These are phyloP conservation scores for Athene noctua DNA, from an alignment of 2,113 vertebrate species.

Conservation along the genomic window DNA sequence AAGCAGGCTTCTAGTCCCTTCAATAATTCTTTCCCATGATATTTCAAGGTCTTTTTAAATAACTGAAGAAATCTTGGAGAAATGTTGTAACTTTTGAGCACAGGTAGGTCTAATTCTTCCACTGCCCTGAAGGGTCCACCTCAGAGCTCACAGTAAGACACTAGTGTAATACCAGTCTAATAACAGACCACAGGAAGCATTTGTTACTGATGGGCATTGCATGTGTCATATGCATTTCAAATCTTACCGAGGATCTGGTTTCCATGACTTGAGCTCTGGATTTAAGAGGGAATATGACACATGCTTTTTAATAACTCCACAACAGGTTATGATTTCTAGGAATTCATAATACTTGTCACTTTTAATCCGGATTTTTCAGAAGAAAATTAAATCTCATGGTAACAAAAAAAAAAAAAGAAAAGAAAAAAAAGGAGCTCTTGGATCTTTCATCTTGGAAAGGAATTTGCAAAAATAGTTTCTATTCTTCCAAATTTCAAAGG, in stretches of 20 bases:
- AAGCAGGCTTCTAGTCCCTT: neutral
- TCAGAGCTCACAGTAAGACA: neutral
- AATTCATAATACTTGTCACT: neutral
- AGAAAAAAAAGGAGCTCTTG: neutral
- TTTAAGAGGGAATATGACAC: neutral
- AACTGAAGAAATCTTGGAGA: neutral
- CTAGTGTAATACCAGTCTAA: neutral
- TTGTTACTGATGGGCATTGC: neutral
- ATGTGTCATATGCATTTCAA: neutral
- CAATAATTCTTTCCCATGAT: neutral
- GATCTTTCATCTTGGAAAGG: neutral
- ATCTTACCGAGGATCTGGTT: neutral
- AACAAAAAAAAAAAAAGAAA: neutral
- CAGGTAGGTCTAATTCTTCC: neutral
- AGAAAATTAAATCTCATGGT: neutral
- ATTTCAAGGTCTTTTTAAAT: neutral
- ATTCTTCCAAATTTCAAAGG: neutral
- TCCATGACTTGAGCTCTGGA: neutral
- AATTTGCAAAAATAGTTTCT: neutral
- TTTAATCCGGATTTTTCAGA: neutral
- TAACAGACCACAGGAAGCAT: neutral
- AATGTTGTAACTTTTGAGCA: neutral
- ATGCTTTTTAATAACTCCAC: neutral
- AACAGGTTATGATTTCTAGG: neutral
- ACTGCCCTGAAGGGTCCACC: neutral